Conservation (phyloP, 2,113 vertebrate species). For the Conger conger region DNA sequence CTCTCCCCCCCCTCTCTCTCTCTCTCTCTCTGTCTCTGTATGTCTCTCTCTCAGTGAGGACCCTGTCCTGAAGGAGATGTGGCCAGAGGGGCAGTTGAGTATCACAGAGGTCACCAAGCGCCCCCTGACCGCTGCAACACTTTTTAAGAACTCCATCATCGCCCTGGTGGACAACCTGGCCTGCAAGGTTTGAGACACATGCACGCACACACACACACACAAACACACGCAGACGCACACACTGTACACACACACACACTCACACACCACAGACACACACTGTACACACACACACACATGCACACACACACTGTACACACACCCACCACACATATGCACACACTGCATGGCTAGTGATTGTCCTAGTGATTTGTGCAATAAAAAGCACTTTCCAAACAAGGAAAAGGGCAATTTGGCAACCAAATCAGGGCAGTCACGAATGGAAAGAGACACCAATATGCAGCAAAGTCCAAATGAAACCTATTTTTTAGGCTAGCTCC, state of each 20-base stretch:
- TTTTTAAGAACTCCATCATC: conserved; percentile 95
- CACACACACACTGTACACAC: no score
- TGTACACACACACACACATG: no score
- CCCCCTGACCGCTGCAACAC: conserved; percentile 81
- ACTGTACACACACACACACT: background rate
- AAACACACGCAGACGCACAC: background rate
- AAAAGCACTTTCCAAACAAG: no score
- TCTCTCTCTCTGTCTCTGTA: conserved; percentile 13
- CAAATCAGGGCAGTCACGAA: no score
- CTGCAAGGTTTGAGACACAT: conserved; percentile 76
- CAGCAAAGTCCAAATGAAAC: no score
- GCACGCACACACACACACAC: background rate
- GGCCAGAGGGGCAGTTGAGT: conserved; percentile 89
- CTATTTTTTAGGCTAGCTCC: no score
- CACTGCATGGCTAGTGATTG: no score
- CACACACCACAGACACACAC: no score
- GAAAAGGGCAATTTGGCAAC: no score
- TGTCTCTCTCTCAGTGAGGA: conserved; percentile 62
- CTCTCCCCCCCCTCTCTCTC: background rate
- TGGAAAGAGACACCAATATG: no score
- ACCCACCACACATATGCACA: no score
- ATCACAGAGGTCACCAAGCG: conserved; percentile 94
- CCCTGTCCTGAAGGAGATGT: conserved; percentile 82
- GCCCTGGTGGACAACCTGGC: conserved; percentile 86
- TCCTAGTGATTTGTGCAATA: no score